Conservation (phyloP, 2,888 invertebrate species). For the Caenorhabditis sulstoni region DNA sequence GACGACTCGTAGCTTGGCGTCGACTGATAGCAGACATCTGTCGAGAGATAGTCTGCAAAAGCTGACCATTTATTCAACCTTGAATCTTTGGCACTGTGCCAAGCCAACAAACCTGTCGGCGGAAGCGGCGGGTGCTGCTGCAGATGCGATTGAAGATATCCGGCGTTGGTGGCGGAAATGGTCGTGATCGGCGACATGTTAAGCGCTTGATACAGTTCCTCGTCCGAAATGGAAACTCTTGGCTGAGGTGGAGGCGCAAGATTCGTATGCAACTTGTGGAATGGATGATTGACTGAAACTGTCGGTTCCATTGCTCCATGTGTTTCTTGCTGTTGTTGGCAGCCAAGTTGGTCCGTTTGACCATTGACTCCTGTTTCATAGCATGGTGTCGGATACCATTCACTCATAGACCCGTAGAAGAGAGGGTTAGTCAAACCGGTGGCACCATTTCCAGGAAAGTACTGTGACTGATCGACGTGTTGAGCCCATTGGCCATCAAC, state of each 20-base stretch:
- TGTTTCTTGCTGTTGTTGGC: background rate
- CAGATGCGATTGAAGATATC: slow-evolving; percentile 2
- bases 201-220: slow-evolving; percentile 49
- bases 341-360: background rate
- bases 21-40: slow-evolving; percentile 43
- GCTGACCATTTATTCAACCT: background rate
- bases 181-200: slow-evolving; percentile 46
- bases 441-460: slow-evolving; percentile 31
- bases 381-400: slow-evolving; percentile 21
- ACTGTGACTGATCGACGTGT: slow-evolving; percentile 28
- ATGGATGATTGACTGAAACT: background rate
- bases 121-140: slow-evolving; percentile 5
- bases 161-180: background rate
- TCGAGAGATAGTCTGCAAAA: slow-evolving; percentile 35
- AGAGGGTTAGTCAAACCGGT: slow-evolving; percentile 27
- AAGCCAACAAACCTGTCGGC: slow-evolving; percentile 21
- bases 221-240: slow-evolving; percentile 50
- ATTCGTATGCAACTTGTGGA: background rate
- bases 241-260: slow-evolving; percentile 37
- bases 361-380: background rate
- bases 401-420: slow-evolving; percentile 45
- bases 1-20: slow-evolving; percentile 28
- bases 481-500: slow-evolving; percentile 40
- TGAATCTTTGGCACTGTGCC: slow-evolving; percentile 8
- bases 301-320: background rate